These are phyloP conservation scores for Cloeon dipterum DNA, from an alignment of 2,888 invertebrate species.

Conservation along the genomic window DNA sequence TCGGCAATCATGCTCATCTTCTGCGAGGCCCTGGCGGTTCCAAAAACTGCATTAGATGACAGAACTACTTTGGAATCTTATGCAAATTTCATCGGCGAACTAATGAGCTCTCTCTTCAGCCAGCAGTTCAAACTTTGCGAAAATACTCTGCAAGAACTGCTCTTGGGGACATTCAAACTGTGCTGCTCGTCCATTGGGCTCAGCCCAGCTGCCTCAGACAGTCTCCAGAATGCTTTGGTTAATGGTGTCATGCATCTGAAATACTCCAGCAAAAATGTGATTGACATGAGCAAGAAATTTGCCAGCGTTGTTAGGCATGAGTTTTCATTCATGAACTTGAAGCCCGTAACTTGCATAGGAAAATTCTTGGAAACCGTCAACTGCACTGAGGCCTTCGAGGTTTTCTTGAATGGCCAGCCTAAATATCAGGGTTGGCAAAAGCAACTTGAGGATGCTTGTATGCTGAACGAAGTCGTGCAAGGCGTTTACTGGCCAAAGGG, in stretches of 20 bases:
- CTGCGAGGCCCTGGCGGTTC: conserved; percentile 14
- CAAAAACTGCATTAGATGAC: not conserved
- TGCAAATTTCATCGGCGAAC: conserved; percentile 4
- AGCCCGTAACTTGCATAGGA: not conserved
- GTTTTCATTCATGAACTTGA: not conserved
- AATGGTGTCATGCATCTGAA: conserved; percentile 7
- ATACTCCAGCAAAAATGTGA: not conserved
- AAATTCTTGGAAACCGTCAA: not conserved
- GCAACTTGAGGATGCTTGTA: not conserved
- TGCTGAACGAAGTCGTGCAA: not conserved
- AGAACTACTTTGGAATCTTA: conserved; percentile 2
- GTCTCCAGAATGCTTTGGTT: conserved; percentile 12
- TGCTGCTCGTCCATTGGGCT: not conserved
- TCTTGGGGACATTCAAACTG: conserved; percentile 1
- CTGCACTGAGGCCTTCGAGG: not conserved
- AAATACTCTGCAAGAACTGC: not conserved
- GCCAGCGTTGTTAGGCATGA: not conserved
- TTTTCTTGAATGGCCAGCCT: not conserved
- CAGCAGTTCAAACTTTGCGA: not conserved
- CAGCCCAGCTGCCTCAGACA: conserved; percentile 5
- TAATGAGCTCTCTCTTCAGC: conserved; percentile 3
- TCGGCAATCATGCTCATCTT: conserved; percentile 19
- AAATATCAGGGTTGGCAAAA: not conserved
- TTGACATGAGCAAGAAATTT: not conserved
- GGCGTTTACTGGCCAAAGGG: not conserved